Evolutionary conservation across 2,113 vertebrate species (phyloP).

Genomic region (Menura novaehollandiae): DNA sequence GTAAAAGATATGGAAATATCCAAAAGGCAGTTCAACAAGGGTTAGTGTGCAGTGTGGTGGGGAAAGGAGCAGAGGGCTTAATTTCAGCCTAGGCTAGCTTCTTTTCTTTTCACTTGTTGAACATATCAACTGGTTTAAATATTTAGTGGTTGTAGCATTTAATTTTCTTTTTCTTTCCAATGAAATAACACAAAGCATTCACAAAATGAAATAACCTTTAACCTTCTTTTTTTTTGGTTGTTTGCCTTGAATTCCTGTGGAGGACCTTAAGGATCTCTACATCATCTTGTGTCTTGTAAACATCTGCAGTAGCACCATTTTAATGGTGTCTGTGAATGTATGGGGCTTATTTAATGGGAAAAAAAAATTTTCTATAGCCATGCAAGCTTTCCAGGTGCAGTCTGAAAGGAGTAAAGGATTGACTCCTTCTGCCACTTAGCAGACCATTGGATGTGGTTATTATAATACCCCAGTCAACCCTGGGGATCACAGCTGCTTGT

Average conservation of each 20-base stretch:
- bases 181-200: background rate
- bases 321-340: background rate
- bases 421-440: background rate
- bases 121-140: background rate
- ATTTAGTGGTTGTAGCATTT: background rate
- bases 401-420: background rate
- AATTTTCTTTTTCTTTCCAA: background rate
- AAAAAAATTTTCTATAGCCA: background rate
- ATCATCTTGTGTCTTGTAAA: background rate
- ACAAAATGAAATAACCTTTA: background rate
- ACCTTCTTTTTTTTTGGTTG: background rate
- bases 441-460: background rate
- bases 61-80: background rate
- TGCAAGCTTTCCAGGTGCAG: background rate
- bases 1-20: background rate
- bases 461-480: background rate
- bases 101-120: background rate
- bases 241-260: background rate
- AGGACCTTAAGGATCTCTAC: background rate
- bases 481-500: background rate
- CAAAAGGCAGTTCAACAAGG: background rate
- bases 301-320: background rate
- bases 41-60: background rate
- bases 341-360: background rate
- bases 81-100: background rate